Base-by-base conservation (phyloP, 2,888 invertebrate species). In the Brachypterus glaber region DNA sequence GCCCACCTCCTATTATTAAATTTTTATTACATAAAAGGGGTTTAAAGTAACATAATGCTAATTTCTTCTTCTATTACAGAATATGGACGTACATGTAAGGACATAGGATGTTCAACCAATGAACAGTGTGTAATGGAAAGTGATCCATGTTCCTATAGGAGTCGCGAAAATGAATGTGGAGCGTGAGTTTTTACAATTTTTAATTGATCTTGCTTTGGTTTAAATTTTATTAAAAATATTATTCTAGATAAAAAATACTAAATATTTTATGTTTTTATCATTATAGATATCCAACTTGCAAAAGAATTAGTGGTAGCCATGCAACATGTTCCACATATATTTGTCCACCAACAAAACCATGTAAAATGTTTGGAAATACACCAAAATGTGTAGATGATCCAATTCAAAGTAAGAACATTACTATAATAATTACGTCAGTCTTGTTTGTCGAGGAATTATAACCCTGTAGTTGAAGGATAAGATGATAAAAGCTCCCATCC, bases 11-110 rank as follows among this genome's bases (percentile, higher is more conserved):
- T n/a, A n/a, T n/a, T n/a, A n/a, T n/a, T n/a, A n/a, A n/a, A n/a
- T n/a, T n/a, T n/a, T n/a, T n/a, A n/a, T n/a, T n/a, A n/a, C n/a
- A n/a, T n/a, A n/a, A n/a, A n/a, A n/a, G n/a, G n/a, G n/a, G n/a
- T n/a, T n/a, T n/a, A n/a, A n/a, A n/a, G n/a, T n/a, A n/a, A n/a
- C n/a, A n/a, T n/a, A n/a, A n/a, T n/a, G n/a, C n/a, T n/a, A n/a
- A n/a, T n/a, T n/a, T n/a, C n/a, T n/a, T n/a, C n/a, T 27, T 31
- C 42, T 36, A 47, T 68, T 69, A 26, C 68, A 86, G 85, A 86
- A 64, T 86, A 83, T 61, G 85, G 85, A 42, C 74, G 85, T 49
- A 71, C 76, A 14, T 86, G 86, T 62, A 74, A 72, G 54, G 86
- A 86, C 57, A 86, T 86, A 52, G 84, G 84, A 33, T 86, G 86